A percentile compares a stretch with the other conserved stretches of the same genome.
Conservation (phyloP, 2,797 vertebrate genomes). For the Prionace glauca region DNA sequence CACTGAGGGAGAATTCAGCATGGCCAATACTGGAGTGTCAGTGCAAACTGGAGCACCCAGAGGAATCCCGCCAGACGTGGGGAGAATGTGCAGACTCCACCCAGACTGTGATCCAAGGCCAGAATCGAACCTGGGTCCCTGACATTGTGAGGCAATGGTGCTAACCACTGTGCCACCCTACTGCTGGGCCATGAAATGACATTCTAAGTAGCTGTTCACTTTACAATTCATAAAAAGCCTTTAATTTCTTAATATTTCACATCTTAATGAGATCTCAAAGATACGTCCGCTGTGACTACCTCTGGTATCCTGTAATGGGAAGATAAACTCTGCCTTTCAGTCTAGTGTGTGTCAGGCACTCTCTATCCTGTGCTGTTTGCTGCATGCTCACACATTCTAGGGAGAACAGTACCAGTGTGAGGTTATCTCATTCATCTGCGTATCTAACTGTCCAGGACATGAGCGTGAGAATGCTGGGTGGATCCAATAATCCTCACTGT, state of each 20-base stretch:
- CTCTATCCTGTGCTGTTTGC: not conserved
- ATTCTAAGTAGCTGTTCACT: not conserved
- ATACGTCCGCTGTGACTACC: not conserved
- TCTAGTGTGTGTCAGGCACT: not conserved
- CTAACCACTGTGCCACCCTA: no score
- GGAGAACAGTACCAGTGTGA: not conserved
- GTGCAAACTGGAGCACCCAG: no score
- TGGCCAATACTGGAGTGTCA: no score
- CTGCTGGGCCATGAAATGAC: not conserved
- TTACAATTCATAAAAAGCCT: not conserved
- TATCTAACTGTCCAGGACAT: not conserved
- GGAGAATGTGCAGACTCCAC: no score
- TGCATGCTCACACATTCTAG: not conserved
- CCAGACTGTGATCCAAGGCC: no score
- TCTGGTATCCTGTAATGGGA: not conserved
- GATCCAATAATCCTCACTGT: not conserved
- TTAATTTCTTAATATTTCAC: not conserved
- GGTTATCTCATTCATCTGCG: not conserved
- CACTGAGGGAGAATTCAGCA: no score
- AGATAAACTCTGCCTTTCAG: not conserved
- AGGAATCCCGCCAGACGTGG: no score
- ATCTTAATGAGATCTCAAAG: not conserved
- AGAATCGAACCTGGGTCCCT: no score
- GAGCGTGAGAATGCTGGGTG: not conserved
- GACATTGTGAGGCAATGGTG: no score